Conservation (phyloP, 2,797 vertebrate genomes). For the Natrix natrix region DNA sequence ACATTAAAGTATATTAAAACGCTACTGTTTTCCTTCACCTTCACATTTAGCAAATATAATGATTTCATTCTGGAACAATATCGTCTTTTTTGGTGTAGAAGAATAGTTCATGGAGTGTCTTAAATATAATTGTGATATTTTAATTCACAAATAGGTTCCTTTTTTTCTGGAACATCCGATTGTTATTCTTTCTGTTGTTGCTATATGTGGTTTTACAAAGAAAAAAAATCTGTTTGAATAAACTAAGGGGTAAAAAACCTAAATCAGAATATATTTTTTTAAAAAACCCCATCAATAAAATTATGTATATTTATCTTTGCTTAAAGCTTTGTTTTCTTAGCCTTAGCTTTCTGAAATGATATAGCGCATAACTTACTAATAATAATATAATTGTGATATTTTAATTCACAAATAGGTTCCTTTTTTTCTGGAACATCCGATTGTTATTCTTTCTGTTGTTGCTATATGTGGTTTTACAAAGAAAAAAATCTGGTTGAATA, state of each 20-base stretch:
- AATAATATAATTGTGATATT: neutral
- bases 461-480: neutral
- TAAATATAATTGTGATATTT: neutral
- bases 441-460: neutral
- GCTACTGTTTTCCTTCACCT: neutral
- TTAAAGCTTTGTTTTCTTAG: neutral
- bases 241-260: neutral
- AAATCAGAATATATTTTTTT: neutral
- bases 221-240: neutral
- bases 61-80: neutral
- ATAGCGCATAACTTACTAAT: neutral
- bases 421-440: neutral
- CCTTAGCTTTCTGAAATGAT: neutral
- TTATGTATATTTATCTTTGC: neutral
- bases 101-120: neutral
- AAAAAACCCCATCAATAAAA: neutral
- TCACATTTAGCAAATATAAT: neutral
- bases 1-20: neutral
- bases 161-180: neutral
- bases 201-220: neutral
- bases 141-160: neutral
- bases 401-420: neutral
- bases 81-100: neutral
- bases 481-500: neutral
- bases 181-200: neutral